These are phyloP conservation scores for Strongylocentrotus purpuratus DNA, from an alignment of 35 echinoderm and acorn worm species.

Conservation along the genomic window DNA sequence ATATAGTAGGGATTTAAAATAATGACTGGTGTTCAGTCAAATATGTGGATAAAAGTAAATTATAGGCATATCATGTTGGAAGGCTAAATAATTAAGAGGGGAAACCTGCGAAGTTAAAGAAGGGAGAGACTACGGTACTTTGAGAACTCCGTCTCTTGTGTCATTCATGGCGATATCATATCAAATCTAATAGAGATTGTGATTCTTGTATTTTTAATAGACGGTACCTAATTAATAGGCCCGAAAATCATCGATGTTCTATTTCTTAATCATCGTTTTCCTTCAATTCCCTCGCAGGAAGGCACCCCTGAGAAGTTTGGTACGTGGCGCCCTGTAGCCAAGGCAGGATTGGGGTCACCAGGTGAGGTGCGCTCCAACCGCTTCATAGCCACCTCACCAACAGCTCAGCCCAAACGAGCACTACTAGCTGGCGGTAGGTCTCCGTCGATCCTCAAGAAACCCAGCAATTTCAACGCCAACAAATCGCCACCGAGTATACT, in stretches of 20 bases:
- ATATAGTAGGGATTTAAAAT: too few relatives aligned
- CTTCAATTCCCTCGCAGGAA: not conserved
- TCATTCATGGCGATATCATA: too few relatives aligned
- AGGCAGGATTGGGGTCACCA: conserved; percentile 25
- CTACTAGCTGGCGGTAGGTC: conserved; percentile 16
- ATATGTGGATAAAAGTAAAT: too few relatives aligned
- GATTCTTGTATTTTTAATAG: too few relatives aligned
- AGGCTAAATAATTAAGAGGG: too few relatives aligned
- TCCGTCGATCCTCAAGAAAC: conserved; percentile 40
- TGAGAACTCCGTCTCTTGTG: too few relatives aligned
- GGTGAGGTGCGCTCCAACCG: conserved; percentile 26
- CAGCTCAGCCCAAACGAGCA: conserved; percentile 26
- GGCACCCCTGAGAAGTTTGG: conserved; percentile 34
- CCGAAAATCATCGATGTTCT: not conserved
- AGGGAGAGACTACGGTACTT: too few relatives aligned
- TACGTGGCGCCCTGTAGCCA: conserved; percentile 48
- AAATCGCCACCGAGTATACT: conserved; percentile 38
- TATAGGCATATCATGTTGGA: too few relatives aligned
- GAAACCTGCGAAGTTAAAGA: too few relatives aligned
- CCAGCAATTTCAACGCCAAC: not conserved
- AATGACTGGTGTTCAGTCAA: too few relatives aligned
- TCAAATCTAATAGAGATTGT: too few relatives aligned
- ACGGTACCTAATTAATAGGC: too few relatives aligned
- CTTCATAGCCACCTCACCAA: not conserved
- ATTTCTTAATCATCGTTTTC: not conserved